Evolutionary conservation across 2,888 invertebrate genomes (phyloP).

Genomic region (Sarcophaga subvicina): DNA sequence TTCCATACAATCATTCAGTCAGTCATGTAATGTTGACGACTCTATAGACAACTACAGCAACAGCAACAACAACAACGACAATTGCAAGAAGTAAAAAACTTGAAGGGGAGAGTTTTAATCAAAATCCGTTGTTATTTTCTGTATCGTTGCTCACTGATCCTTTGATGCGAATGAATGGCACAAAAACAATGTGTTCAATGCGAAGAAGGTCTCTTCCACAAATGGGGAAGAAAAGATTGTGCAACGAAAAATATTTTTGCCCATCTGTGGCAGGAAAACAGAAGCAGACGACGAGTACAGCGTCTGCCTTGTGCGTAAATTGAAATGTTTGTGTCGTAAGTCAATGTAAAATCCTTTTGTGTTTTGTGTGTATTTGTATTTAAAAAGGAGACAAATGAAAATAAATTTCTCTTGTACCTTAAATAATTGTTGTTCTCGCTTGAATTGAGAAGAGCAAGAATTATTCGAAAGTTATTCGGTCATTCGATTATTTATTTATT

Average conservation of each 20-base stretch:
- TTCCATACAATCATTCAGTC: conserved; percentile 26
- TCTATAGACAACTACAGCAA: conserved; percentile 51
- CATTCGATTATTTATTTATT: conserved; percentile 32
- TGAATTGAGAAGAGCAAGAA: neutral
- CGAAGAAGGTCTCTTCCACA: conserved; percentile 45
- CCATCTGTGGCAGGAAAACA: conserved; percentile 69
- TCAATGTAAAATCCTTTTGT: conserved; percentile 68
- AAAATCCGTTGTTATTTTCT: conserved; percentile 85
- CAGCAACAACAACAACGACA: conserved; percentile 39
- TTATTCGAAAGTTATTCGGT: neutral
- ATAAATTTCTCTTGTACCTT: conserved; percentile 68
- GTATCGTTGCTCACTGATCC: conserved; percentile 84
- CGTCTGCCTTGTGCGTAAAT: conserved; percentile 75
- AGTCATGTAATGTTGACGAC: conserved; percentile 59
- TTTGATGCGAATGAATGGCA: conserved; percentile 78
- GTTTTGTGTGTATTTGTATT: conserved; percentile 54
- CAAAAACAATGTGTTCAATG: conserved; percentile 70
- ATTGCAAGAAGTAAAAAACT: conserved; percentile 69
- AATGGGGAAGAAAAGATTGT: conserved; percentile 48
- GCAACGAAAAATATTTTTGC: conserved; percentile 55
- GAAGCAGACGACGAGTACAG: conserved; percentile 42
- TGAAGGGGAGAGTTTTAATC: conserved; percentile 81
- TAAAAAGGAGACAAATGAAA: conserved; percentile 71
- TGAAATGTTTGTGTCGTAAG: conserved; percentile 76
- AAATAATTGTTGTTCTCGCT: conserved; percentile 61